A percentile compares a stretch with the other conserved stretches of the same genome.
Conservation (phyloP, 2,888 invertebrate species). For the Eucera pruinosa region DNA sequence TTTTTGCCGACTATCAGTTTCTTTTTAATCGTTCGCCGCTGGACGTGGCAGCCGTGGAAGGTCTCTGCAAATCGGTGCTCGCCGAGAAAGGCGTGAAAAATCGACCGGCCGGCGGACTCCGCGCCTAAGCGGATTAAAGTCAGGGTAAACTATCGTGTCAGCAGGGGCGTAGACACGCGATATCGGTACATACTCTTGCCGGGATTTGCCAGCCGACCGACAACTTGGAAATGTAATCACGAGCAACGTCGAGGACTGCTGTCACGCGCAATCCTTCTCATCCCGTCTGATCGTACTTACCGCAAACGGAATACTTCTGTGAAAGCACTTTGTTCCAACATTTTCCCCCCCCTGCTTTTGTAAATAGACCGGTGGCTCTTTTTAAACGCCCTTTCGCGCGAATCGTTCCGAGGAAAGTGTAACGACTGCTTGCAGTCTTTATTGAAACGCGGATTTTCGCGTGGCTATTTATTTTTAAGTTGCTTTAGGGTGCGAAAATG, state of each 20-base stretch:
- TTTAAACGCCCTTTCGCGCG: slow-evolving; percentile 4
- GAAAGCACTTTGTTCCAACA: too few relatives aligned
- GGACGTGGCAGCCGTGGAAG: neutral
- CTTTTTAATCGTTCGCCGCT: neutral
- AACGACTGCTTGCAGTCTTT: too few relatives aligned
- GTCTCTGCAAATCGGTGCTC: neutral
- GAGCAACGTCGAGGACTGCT: slow-evolving; percentile 19
- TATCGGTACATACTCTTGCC: slow-evolving; percentile 33
- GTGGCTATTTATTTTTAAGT: too few relatives aligned
- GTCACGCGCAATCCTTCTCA: slow-evolving; percentile 24
- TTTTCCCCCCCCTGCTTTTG: neutral
- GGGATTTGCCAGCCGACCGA: slow-evolving; percentile 23
- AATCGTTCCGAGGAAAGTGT: too few relatives aligned
- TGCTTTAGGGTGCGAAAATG: too few relatives aligned
- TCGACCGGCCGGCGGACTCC: slow-evolving; percentile 16
- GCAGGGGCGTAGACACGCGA: slow-evolving; percentile 42
- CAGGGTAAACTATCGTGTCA: slow-evolving; percentile 32
- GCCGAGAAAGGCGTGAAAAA: slow-evolving; percentile 28
- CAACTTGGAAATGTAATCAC: slow-evolving; percentile 16
- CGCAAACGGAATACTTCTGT: neutral
- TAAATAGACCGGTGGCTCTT: neutral
- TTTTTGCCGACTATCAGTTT: slow-evolving; percentile 14
- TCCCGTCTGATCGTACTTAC: neutral
- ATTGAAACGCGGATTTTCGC: too few relatives aligned
- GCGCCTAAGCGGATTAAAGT: slow-evolving; percentile 55